Base-by-base conservation (phyloP, 2,113 vertebrate genomes). In the Ageneiosus marmoratus region DNA sequence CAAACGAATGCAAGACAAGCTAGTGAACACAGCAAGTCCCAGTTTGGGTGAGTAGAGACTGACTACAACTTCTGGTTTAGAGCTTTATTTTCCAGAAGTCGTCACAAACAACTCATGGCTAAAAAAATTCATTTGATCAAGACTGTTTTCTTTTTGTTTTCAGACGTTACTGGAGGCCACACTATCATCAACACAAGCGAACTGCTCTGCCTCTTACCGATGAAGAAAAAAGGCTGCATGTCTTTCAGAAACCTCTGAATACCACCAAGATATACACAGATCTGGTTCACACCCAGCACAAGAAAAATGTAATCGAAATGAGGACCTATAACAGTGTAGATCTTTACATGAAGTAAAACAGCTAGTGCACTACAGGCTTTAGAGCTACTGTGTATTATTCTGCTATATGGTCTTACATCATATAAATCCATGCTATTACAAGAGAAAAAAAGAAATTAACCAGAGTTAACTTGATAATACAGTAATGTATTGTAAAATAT, bases 131-230 rank as follows among this genome's bases (percentile, higher is more conserved):
- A 29, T 73, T 51, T 29, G 5, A 37, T 11, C 32, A 70, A n/a
- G 37, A 44, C 4, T 70, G 22, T 41, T 12, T 76, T 53, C 16
- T 44, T 77, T 41, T 34, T 48, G 75, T 44, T 46, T 75, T 37
- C 83, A 93, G 92, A 27, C 55, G 12, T 55, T 84, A 73, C 83
- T 83, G 84, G 63, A 84, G 67, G 80, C 72, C 81, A 73, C 85
- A 65, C 11, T 86, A 85, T 0, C 88, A 88, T 83, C 84, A 86
- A 50, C 83, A 90, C 83, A 91, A 89, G 83, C 81, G 53, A 74
- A 62, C 29, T 4, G 70, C 84, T 3, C 69, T 50, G 53, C 87
- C 90, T 20, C 86, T 91, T 29, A 89, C 87, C 1, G 89, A 90
- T 1, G 37, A 87, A 60, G 88, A 92, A 86, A 88, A 37, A 81